These are phyloP conservation scores for Nettapus auritus DNA, from an alignment of 2,113 vertebrate species.

Conservation along the genomic window DNA sequence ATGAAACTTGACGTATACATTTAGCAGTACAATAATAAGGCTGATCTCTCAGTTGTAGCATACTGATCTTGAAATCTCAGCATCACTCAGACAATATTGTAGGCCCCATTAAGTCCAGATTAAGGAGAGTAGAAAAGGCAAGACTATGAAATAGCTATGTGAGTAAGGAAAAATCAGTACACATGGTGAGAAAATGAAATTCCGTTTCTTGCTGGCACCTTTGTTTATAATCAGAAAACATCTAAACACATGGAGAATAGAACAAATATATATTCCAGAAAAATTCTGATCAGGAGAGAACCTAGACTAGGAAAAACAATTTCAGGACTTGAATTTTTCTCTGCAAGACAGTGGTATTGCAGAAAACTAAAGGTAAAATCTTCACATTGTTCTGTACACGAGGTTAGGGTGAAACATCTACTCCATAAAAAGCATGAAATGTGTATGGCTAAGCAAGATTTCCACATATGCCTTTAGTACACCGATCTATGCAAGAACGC, in stretches of 20 bases:
- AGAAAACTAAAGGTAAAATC: background rate
- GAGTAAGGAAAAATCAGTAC: background rate
- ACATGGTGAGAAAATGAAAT: background rate
- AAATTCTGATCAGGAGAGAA: background rate
- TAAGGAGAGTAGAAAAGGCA: background rate
- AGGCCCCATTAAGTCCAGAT: background rate
- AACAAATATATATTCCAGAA: background rate
- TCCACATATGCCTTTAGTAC: background rate
- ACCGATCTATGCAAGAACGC: background rate
- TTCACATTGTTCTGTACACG: accelerated
- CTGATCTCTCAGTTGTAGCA: background rate
- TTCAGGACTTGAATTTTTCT: background rate
- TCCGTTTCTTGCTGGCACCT: background rate
- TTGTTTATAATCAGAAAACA: background rate
- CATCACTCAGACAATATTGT: background rate
- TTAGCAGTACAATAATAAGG: background rate
- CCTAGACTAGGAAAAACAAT: background rate
- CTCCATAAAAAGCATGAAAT: background rate
- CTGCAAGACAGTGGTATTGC: background rate
- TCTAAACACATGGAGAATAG: background rate
- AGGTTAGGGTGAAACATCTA: background rate
- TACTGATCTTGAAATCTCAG: background rate
- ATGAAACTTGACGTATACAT: background rate
- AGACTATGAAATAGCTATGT: background rate
- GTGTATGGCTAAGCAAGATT: background rate